Percentiles rank a stretch among this genome's conserved stretches.
phyloP scores from a whole-genome alignment of 2,113 vertebrate species.

The Turdus rufiventris region DNA sequence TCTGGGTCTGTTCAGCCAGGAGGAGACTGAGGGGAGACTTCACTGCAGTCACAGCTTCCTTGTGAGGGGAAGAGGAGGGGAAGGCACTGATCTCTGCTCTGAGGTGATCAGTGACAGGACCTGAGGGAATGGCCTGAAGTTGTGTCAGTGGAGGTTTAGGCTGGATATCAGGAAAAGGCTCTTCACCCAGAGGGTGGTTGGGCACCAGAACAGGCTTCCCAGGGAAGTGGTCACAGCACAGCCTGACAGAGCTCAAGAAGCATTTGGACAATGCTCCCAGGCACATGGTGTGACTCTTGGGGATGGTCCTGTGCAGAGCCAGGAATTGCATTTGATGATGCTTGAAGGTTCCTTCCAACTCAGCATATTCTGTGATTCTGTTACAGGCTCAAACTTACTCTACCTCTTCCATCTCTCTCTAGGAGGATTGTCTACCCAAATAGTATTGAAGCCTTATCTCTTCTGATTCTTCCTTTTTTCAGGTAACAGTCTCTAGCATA shows the following conservation, averaged over 20 bases:
- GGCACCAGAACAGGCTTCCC: background rate
- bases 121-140: rapidly evolving
- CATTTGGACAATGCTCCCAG: background rate
- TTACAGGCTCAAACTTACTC: background rate
- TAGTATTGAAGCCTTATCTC: background rate
- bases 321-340: background rate
- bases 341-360: background rate
- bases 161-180: rapidly evolving
- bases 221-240: background rate
- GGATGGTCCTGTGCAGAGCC: background rate
- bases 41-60: rapidly evolving
- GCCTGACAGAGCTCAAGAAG: background rate
- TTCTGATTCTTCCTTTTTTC: background rate
- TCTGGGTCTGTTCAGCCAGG: background rate
- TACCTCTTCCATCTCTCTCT: background rate
- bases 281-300: background rate
- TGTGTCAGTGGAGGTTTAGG: background rate
- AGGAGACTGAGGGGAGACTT: background rate
- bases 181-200: background rate
- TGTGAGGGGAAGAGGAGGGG: background rate
- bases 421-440: background rate
- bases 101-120: background rate
- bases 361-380: background rate
- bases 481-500: background rate
- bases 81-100: background rate